Base-by-base conservation (phyloP, 2,113 vertebrate species). In the Coracopsis vasa region DNA sequence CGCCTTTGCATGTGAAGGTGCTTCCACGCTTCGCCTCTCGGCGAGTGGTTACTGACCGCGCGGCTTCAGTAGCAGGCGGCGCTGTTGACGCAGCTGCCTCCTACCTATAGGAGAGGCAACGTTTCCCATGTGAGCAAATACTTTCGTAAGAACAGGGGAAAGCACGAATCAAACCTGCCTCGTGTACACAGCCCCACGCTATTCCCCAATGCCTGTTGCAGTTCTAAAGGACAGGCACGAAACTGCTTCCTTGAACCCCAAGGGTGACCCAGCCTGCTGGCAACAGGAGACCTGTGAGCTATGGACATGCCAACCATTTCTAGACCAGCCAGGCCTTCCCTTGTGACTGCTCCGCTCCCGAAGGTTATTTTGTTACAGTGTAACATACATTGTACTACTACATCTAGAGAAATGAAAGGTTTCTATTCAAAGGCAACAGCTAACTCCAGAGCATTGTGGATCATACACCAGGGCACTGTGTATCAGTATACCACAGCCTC, bases 301-400 rank as follows among this genome's bases (percentile, higher is more conserved):
- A 23, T 29, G 5, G 12, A 2, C 20, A 13, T 0, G 35, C 20
- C 35, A 24, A 13, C 3, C 1, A 4, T 13, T 65, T 18, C 29
- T 4, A 33, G 24, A 27, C 2, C 13, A 11, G 13, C 28, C 58
- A 23, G 41, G 45, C 71, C 60, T 58, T 56, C 27, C 14, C 27
- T 15, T 15, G 47, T 3, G 0, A 10, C 54, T n/a, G n/a, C 48
- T 33, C 35, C 15, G 37, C 31, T 31, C 25, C 70, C 21, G 21
- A 3, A 14, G 1, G 17, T 4, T 14, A 3, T 4, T 29, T 8
- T 5, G 41, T 14, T 28, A 10, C 50, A 24, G n/a, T 10, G 0
- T 9, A 11, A 37, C 21, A 17, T 31, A 7, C 2, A 27, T 3
- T 25, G 17, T 9, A 10, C 35, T 39, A 5, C 33, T 6, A 44